phyloP scores from a whole-genome alignment of 2,113 vertebrate species.

The Panurus biarmicus region DNA sequence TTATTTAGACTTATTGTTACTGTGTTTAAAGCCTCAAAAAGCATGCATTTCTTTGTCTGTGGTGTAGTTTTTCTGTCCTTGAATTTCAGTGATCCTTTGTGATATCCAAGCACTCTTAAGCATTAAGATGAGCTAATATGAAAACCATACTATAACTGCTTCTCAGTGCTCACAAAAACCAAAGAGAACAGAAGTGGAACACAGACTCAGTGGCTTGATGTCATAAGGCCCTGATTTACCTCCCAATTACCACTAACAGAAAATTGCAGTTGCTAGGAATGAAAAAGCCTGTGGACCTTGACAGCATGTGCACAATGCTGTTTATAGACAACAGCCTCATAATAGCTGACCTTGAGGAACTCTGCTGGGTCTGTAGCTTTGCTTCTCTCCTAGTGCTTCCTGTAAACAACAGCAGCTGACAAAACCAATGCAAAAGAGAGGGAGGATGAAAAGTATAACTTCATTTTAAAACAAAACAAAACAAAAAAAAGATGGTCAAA shows the following conservation, averaged over 20 bases:
- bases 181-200: neutral
- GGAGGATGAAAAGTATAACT: neutral
- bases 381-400: neutral
- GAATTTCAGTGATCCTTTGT: neutral
- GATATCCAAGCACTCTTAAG: neutral
- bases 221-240: neutral
- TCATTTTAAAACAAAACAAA: neutral
- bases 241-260: neutral
- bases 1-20: neutral
- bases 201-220: neutral
- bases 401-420: conserved; percentile 17
- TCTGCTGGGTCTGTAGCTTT: neutral
- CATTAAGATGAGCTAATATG: neutral
- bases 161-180: neutral
- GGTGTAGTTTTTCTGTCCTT: neutral
- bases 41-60: neutral
- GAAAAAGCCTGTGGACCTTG: conserved; percentile 7
- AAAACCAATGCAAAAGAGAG: neutral
- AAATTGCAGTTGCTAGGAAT: conserved; percentile 4
- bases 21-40: neutral
- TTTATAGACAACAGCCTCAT: neutral
- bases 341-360: conserved; percentile 14
- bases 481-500: neutral
- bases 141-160: neutral
- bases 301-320: neutral